Evolutionary conservation across 2,888 invertebrate species (phyloP), one percentile per base, ranked within the genome.

Genomic region (Sinohyriopsis cumingii): DNA sequence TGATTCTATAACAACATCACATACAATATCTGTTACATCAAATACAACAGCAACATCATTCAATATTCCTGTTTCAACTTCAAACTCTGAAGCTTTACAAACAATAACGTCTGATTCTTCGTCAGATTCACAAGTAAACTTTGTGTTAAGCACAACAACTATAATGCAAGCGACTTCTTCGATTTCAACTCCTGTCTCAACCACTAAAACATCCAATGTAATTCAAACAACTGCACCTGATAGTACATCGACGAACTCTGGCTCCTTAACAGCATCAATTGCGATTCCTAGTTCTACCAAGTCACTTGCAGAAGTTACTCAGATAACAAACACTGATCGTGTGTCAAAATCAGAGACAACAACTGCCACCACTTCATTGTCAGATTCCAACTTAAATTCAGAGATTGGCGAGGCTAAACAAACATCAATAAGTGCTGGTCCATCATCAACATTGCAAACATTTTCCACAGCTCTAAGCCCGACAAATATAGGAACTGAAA

Each of bases 241-340:
- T 45, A 15, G 45, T 12, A 45, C 45, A 45, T 15, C 45, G 2
- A 45, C 3, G 3, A 45, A 15, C 45, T 45, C 45, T 45, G 12
- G 12, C 45, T 45, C 45, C 33, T 53, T 33, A 22, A 33, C 28
- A 63, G 20, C 59, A 71, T 25, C 65, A 53, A 6, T 33, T 55
- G 62, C 64, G 6, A 65, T 66, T 4, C 25, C 65, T 24, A 62
- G 55, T 24, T 25, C 55, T n/a, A 59, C 63, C n/a, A 33, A 65
- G 55, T 19, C 60, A 55, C 55, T 19, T 5, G 45, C 64, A 55
- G 24, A 64, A 61, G 20, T 55, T 33, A 66, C 59, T 9, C 12
- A 61, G 24, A 55, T 54, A 56, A 24, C n/a, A 55, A 45, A 12
- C 45, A 3, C 45, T 45, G 45, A 15, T 7, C 25, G 59, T 45